phyloP scores from a whole-genome alignment of 2,888 invertebrate genomes.

The Drosophila mulleri region DNA sequence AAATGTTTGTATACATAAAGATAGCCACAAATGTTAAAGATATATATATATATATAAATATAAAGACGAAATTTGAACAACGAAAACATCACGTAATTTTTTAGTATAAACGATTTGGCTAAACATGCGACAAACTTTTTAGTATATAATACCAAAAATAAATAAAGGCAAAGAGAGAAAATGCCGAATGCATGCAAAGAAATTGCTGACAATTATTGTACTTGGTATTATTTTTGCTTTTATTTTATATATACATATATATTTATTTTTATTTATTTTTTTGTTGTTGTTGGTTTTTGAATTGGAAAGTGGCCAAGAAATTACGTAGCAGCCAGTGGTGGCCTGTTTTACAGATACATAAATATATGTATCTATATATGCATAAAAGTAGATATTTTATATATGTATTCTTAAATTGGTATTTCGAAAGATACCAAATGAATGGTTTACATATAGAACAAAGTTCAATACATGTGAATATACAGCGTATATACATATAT shows the following conservation, averaged over 20 bases:
- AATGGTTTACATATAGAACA: conserved; percentile 29
- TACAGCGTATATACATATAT: neutral
- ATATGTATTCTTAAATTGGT: conserved; percentile 20
- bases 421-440: conserved; percentile 8
- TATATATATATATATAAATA: neutral
- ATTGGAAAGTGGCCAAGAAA: conserved; percentile 55
- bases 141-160: conserved; percentile 11
- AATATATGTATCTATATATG: conserved; percentile 9
- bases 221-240: conserved; percentile 12
- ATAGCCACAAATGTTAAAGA: neutral
- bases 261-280: neutral
- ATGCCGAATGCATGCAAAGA: conserved; percentile 32
- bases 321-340: conserved; percentile 48
- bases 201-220: conserved; percentile 49
- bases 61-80: conserved; percentile 13
- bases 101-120: conserved; percentile 15
- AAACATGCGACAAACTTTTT: conserved; percentile 14
- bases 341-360: conserved; percentile 37
- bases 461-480: conserved; percentile 42
- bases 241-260: neutral
- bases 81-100: conserved; percentile 48
- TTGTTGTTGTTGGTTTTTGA: neutral
- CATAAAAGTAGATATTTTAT: conserved; percentile 4
- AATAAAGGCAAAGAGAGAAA: neutral
- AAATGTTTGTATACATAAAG: neutral